Conservation (phyloP, 2,797 vertebrate genomes). For the Gallinago solitaria region DNA sequence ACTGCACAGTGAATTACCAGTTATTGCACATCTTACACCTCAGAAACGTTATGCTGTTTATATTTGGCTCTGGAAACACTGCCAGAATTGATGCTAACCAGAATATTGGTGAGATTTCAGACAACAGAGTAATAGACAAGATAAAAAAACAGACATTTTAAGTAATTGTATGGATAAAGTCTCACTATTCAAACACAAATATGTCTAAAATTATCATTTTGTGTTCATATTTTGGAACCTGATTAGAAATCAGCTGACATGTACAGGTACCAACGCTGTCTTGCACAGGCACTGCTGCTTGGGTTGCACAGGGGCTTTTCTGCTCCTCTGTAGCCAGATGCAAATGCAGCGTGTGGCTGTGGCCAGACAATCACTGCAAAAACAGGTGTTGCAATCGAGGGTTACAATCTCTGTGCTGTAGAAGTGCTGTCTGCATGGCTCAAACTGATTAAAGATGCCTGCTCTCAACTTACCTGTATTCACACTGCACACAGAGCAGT, state of each 20-base stretch:
- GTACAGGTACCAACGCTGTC: background rate
- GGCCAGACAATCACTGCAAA: background rate
- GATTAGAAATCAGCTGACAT: background rate
- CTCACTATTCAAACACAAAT: background rate
- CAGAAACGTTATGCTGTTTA: background rate
- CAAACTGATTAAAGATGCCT: background rate
- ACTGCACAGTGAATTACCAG: constrained; percentile 16
- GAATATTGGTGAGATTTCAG: constrained; percentile 19
- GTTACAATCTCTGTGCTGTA: background rate
- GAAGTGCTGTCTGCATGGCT: background rate
- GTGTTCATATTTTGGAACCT: background rate
- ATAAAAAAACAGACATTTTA: background rate
- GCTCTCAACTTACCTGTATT: background rate
- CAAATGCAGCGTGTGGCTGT: background rate
- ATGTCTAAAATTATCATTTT: background rate
- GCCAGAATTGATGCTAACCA: background rate
- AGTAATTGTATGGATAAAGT: background rate
- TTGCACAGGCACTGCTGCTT: background rate
- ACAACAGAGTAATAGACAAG: background rate
- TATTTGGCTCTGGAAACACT: constrained; percentile 1
- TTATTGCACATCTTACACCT: background rate
- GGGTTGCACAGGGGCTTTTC: background rate
- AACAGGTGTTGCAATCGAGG: background rate
- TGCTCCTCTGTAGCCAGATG: background rate
- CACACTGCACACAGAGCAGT: background rate